phyloP scores from a whole-genome alignment of 1,140 invertebrate genomes.

The Zaprionus tsacasi region DNA sequence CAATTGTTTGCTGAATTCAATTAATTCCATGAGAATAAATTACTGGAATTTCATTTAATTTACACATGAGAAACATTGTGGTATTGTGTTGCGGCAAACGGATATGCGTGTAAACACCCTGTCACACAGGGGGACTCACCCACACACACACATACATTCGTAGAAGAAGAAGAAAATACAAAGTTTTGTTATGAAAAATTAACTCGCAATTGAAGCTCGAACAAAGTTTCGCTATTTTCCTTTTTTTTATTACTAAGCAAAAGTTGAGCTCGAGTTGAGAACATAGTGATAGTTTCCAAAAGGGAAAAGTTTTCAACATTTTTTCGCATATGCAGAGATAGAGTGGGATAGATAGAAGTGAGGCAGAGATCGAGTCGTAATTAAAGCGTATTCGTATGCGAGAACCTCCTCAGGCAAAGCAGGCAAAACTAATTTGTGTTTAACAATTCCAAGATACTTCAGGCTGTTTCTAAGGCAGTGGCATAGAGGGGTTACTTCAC shows the following conservation, averaged over 20 bases:
- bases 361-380: conserved; percentile 25
- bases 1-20: conserved; percentile 45
- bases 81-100: conserved; percentile 39
- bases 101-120: conserved; percentile 21
- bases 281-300: conserved; percentile 1
- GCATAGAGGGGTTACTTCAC: not conserved
- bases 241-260: conserved; percentile 25
- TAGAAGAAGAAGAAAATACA: conserved; percentile 11
- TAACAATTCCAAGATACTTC: conserved; percentile 59
- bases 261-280: not conserved
- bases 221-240: conserved; percentile 28
- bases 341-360: not conserved
- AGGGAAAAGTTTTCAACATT: not conserved
- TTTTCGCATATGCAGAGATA: not conserved
- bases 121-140: not conserved
- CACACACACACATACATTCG: conserved; percentile 18
- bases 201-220: conserved; percentile 36
- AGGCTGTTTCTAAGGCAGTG: conserved; percentile 13
- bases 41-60: conserved; percentile 52
- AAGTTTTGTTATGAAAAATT: conserved; percentile 43
- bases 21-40: conserved; percentile 53
- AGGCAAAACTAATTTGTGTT: conserved; percentile 68
- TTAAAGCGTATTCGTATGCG: conserved; percentile 42
- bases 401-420: conserved; percentile 26
- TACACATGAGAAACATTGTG: conserved; percentile 51